Conservation (phyloP, 2,888 invertebrate genomes). For the Cephus runcator region DNA sequence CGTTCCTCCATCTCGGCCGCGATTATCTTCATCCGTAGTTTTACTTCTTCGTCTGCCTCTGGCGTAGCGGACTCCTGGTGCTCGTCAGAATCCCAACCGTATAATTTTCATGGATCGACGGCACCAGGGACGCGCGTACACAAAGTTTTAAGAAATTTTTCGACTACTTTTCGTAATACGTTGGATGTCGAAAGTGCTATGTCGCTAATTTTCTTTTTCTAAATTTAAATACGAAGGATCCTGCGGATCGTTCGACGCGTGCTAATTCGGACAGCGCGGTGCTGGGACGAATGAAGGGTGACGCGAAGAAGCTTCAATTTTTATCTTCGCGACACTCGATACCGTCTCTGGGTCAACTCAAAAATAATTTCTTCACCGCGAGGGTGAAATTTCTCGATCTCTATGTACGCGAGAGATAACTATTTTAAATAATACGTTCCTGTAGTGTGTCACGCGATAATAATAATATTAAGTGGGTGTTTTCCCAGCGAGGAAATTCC, state of each 20-base stretch:
- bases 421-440: conserved; percentile 25
- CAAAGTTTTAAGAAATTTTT: background rate
- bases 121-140: background rate
- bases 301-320: background rate
- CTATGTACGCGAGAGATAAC: background rate
- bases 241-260: background rate
- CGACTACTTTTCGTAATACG: background rate
- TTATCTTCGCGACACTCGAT: background rate
- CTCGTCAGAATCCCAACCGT: background rate
- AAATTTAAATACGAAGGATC: background rate
- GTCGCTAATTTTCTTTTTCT: background rate
- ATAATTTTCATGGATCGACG: background rate
- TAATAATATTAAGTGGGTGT: background rate
- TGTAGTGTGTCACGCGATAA: conserved; percentile 16
- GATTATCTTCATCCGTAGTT: background rate
- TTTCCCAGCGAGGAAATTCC: background rate
- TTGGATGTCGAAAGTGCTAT: background rate
- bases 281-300: background rate
- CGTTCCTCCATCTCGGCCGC: background rate
- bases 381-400: background rate
- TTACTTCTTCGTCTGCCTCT: background rate
- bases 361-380: background rate
- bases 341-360: background rate
- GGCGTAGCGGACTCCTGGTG: background rate
- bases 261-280: background rate